These are phyloP conservation scores for Trypoxylon attenuatum DNA, from an alignment of 2,888 invertebrate genomes.

Conservation along the genomic window DNA sequence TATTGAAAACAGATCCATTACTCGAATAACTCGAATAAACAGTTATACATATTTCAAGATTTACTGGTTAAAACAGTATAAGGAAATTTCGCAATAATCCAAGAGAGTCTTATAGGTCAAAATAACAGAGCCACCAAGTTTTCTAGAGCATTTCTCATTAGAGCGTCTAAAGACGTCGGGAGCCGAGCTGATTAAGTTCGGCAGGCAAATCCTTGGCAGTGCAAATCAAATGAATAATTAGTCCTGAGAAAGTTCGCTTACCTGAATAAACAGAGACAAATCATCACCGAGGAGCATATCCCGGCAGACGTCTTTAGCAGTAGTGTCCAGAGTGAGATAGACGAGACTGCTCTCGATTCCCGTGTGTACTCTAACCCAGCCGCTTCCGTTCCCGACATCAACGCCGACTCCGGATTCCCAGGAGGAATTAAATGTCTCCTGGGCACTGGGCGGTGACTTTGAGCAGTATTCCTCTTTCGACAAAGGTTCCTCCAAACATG, in stretches of 20 bases:
- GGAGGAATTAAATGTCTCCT: slow-evolving; percentile 67
- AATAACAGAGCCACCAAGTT: too few relatives aligned
- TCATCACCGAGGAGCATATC: slow-evolving; percentile 76
- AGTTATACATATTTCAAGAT: too few relatives aligned
- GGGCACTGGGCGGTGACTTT: slow-evolving; percentile 30
- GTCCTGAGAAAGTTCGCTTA: slow-evolving; percentile 45
- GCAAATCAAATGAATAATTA: slow-evolving; percentile 45
- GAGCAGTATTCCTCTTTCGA: slow-evolving; percentile 27
- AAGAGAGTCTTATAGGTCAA: too few relatives aligned
- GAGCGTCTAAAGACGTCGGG: not conserved
- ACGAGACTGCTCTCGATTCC: slow-evolving; percentile 79
- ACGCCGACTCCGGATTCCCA: slow-evolving; percentile 75
- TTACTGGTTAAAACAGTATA: too few relatives aligned
- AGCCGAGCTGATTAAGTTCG: slow-evolving; percentile 22
- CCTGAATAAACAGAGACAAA: slow-evolving; percentile 70
- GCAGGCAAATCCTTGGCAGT: slow-evolving; percentile 9
- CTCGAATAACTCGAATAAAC: too few relatives aligned
- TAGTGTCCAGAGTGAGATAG: slow-evolving; percentile 78
- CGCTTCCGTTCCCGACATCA: slow-evolving; percentile 76
- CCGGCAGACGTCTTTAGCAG: slow-evolving; percentile 75
- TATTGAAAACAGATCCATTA: too few relatives aligned
- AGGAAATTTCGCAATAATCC: too few relatives aligned
- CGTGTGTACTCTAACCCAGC: slow-evolving; percentile 81
- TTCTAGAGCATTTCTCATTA: slow-evolving; percentile 17
- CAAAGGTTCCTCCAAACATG: slow-evolving; percentile 37